Evolutionary conservation across 2,797 vertebrate species (phyloP).

Genomic region (Silurus aristotelis): DNA sequence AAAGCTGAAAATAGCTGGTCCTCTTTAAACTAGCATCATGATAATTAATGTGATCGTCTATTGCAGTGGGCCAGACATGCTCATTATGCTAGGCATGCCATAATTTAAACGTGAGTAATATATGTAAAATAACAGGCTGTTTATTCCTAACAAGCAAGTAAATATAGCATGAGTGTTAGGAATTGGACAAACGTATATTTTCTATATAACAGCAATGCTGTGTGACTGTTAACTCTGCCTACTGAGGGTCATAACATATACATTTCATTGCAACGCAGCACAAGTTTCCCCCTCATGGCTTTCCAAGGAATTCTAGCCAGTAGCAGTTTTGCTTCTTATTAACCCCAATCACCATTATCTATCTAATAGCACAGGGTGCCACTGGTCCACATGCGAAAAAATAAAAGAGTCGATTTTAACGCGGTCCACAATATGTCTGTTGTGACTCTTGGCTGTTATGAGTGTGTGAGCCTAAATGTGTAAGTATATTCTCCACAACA

Average conservation of each 20-base stretch:
- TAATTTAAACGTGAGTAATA: conserved; percentile 51
- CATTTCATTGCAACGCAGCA: neutral
- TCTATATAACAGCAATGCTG: conserved; percentile 17
- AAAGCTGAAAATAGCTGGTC: conserved; percentile 47
- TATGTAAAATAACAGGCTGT: conserved; percentile 31
- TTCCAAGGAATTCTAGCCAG: neutral
- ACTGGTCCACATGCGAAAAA: neutral
- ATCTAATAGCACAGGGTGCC: neutral
- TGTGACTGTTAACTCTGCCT: neutral
- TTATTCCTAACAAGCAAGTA: conserved; percentile 48
- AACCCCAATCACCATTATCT: neutral
- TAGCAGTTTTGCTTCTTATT: neutral
- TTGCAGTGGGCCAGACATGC: conserved; percentile 44
- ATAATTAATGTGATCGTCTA: conserved; percentile 55
- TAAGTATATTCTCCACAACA: neutral
- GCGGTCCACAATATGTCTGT: neutral
- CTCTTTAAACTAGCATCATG: conserved; percentile 58
- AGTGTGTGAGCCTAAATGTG: neutral
- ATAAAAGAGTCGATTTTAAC: neutral
- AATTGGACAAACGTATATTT: conserved; percentile 18
- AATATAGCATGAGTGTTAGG: conserved; percentile 44
- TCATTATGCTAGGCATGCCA: conserved; percentile 44
- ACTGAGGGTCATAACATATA: neutral
- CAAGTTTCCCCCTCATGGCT: neutral
- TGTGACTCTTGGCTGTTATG: neutral